Evolutionary conservation across 2,113 vertebrate genomes (phyloP).

Genomic region (Agelaius phoeniceus): DNA sequence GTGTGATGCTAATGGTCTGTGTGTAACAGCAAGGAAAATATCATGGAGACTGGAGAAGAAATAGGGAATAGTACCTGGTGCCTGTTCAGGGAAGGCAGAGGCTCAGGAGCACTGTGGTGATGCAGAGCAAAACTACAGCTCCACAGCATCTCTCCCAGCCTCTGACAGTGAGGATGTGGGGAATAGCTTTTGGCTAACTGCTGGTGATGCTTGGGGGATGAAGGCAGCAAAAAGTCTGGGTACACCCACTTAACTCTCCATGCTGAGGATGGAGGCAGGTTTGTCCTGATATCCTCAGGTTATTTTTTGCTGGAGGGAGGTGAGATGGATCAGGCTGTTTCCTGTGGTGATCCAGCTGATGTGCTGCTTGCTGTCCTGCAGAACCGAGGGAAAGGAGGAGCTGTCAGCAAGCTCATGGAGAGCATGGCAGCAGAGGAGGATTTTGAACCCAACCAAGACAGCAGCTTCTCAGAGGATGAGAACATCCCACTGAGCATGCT

Average conservation of each 20-base stretch:
- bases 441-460: conserved; percentile 97
- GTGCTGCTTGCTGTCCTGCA: conserved; percentile 53
- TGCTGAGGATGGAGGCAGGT: background rate
- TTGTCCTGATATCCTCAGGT: background rate
- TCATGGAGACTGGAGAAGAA: background rate
- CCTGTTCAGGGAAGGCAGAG: background rate
- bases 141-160: background rate
- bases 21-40: background rate
- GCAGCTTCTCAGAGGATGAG: conserved; percentile 98
- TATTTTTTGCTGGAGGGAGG: background rate
- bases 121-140: background rate
- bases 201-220: background rate
- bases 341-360: conserved; percentile 8
- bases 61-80: background rate
- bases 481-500: conserved; percentile 76
- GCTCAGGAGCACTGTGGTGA: background rate
- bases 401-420: conserved; percentile 97
- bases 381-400: conserved; percentile 87
- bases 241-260: background rate
- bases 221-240: background rate
- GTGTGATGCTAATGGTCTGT: background rate
- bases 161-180: background rate
- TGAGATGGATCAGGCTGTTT: background rate
- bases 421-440: conserved; percentile 98
- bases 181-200: background rate